Base-by-base conservation (phyloP, 2,888 invertebrate species). In the Plemyria rubiginata region DNA sequence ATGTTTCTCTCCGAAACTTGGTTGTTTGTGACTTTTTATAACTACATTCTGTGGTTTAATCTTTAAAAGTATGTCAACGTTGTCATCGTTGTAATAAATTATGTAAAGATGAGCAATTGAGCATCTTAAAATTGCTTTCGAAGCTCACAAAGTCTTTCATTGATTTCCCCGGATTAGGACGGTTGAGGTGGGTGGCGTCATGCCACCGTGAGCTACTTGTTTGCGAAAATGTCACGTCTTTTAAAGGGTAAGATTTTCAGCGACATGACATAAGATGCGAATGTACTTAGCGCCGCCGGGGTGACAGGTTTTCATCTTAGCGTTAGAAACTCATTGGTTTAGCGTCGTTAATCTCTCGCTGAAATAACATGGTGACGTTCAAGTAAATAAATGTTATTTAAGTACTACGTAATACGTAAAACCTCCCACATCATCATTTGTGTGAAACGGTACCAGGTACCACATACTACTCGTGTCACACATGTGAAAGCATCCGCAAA, bases 211-310 rank as follows among this genome's bases (percentile, higher is more conserved):
- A 78, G 4, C 4, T 16, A 59, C 82, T 86, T 87, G 85, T 88
- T 88, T 88, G 85, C 82, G 84, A 86, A 84, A 87, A 87, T 88
- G 86, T 87, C 88, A 88, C 88, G 86, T 87, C 32, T 49, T 36
- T 49, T 36, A 45, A 41, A 54, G 54, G 43, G 57, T 60, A 54
- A 51, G 57, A 57, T 65, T 57, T 60, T 58, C 38, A n/a, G 62
- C 45, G 61, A 64, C 54, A 49, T 70, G 68, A 62, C 62, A 62
- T 55, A 56, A 58, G 32, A 72, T 13, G 50, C 49, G 52, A 50
- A 32, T 2, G 11, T 11, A 41, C 56, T 49, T 51, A 28, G 22
- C 53, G 50, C 46, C 45, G 38, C 7, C 8, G 38, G 49, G 51
- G 12, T 53, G 49, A 45, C 41, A 60, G 38, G 53, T 49, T 60